These are phyloP conservation scores for Chanos chanos DNA, from an alignment of 2,797 vertebrate species.

Conservation along the genomic window DNA sequence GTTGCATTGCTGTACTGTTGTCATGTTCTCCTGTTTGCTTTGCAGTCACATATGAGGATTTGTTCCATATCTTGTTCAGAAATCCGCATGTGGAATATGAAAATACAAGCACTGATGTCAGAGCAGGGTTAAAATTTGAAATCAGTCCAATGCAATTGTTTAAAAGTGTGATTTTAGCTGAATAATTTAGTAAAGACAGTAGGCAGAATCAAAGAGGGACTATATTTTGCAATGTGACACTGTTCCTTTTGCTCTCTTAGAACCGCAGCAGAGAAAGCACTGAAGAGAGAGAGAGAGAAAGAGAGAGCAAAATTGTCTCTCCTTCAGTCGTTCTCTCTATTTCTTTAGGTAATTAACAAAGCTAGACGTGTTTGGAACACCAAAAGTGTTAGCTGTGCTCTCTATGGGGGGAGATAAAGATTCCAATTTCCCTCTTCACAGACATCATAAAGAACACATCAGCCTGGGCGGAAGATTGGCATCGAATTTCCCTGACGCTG, in stretches of 20 bases:
- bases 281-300: too few species aligned
- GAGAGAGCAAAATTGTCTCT: slow-evolving; percentile 13
- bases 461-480: slow-evolving; percentile 55
- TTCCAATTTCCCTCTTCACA: slow-evolving; percentile 69
- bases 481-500: slow-evolving; percentile 43
- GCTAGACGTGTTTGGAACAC: slow-evolving; percentile 48
- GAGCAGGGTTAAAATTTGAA: background rate
- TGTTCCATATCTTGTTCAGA: too few species aligned
- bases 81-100: too few species aligned
- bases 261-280: too few species aligned
- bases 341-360: slow-evolving; percentile 64
- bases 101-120: too few species aligned
- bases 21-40: too few species aligned
- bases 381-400: slow-evolving; percentile 44
- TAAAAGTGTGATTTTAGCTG: background rate
- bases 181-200: background rate
- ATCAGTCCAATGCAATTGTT: background rate
- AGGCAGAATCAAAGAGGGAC: too few species aligned
- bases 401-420: slow-evolving; percentile 61
- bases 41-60: too few species aligned
- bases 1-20: too few species aligned
- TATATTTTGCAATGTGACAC: too few species aligned
- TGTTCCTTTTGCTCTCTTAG: too few species aligned
- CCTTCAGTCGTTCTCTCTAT: slow-evolving; percentile 20
- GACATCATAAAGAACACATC: slow-evolving; percentile 64